A percentile compares a stretch with the other conserved stretches of the same genome.
phyloP scores from a whole-genome alignment of 2,113 vertebrate species.

The Oncorhynchus kisutch region DNA sequence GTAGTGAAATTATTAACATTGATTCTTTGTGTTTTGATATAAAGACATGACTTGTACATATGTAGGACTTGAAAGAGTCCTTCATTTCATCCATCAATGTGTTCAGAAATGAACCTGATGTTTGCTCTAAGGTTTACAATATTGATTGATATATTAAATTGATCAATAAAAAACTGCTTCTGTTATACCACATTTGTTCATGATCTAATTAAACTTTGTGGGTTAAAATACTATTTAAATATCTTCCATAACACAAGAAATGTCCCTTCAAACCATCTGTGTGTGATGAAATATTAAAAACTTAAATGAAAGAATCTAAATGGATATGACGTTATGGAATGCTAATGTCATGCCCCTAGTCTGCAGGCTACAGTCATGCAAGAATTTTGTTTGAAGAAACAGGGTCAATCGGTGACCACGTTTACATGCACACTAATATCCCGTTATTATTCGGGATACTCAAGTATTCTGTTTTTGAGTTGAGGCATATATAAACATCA shows the following conservation, averaged over 20 bases:
- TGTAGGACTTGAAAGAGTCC: slow-evolving; percentile 44
- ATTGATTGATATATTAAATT: slow-evolving; percentile 22
- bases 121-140: slow-evolving; percentile 46
- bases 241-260: not conserved
- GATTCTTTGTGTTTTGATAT: slow-evolving; percentile 63
- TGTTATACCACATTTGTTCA: not conserved
- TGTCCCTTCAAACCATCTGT: not conserved
- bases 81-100: slow-evolving; percentile 18
- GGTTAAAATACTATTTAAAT: not conserved
- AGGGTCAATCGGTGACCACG: slow-evolving; percentile 41
- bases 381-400: slow-evolving; percentile 27
- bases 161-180: slow-evolving; percentile 9
- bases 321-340: slow-evolving; percentile 16
- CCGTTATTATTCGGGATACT: too few relatives aligned
- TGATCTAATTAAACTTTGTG: slow-evolving; percentile 12
- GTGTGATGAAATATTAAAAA: not conserved
- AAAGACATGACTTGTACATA: slow-evolving; percentile 51
- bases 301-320: too few relatives aligned
- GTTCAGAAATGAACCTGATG: slow-evolving; percentile 16
- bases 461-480: too few relatives aligned
- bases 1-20: slow-evolving; percentile 54
- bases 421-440: slow-evolving; percentile 31
- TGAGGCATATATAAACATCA: too few relatives aligned
- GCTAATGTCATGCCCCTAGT: not conserved
- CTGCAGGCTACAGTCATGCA: slow-evolving; percentile 32